These are phyloP conservation scores for Spilogale gracilis DNA, from an alignment of 2,113 vertebrate species.

Conservation along the genomic window DNA sequence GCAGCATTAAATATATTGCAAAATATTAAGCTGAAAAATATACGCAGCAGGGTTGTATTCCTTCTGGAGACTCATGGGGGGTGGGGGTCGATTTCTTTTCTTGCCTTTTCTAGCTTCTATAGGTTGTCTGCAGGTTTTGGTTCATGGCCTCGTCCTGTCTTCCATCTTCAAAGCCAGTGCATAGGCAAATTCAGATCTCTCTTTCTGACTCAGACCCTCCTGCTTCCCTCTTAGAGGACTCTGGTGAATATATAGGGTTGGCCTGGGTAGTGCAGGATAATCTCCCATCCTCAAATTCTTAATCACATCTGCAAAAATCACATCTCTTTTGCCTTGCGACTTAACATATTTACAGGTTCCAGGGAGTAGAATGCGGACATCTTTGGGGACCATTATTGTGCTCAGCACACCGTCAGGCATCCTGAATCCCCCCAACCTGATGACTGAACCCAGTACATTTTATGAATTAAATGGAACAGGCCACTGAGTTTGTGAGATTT, in stretches of 20 bases:
- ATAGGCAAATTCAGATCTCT: neutral
- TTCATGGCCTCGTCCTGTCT: neutral
- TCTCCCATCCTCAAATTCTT: neutral
- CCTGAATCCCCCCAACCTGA: neutral
- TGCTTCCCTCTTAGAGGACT: neutral
- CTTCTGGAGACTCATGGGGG: neutral
- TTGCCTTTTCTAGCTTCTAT: neutral
- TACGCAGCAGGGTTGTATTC: neutral
- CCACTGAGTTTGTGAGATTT: neutral
- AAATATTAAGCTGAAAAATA: neutral
- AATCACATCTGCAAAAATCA: neutral
- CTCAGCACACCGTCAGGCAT: neutral
- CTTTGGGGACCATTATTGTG: neutral
- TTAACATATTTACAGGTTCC: neutral
- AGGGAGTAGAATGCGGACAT: neutral
- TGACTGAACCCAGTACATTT: neutral
- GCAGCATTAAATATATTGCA: neutral
- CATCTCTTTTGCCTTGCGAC: neutral
- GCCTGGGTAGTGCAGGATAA: neutral
- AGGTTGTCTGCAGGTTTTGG: neutral
- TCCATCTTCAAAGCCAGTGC: neutral
- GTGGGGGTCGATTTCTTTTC: neutral
- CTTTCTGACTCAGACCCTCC: neutral
- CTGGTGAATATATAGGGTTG: neutral
- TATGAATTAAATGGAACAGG: neutral